phyloP scores from a whole-genome alignment of 2,113 vertebrate genomes.

The Pachypanchax playfairii region DNA sequence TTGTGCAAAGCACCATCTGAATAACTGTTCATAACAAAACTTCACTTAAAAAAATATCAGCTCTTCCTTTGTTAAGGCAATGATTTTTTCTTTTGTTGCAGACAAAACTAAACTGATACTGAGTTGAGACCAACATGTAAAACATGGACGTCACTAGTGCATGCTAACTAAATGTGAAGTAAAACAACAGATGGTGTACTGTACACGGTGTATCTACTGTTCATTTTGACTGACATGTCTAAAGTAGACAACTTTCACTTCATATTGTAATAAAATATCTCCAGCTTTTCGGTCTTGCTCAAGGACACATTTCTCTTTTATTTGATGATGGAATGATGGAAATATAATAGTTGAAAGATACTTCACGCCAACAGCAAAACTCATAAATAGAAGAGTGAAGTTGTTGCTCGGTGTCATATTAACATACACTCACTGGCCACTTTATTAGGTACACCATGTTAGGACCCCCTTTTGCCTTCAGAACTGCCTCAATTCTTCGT shows the following conservation, averaged over 20 bases:
- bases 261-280: constrained; percentile 25
- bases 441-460: too few species aligned
- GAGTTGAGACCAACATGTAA: constrained; percentile 17
- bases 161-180: constrained; percentile 7
- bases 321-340: constrained; percentile 23
- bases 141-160: constrained; percentile 26
- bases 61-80: too few species aligned
- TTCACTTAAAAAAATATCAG: too few species aligned
- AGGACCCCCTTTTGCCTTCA: too few species aligned
- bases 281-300: constrained; percentile 18
- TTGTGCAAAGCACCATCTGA: too few species aligned
- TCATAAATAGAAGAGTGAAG: constrained; percentile 20
- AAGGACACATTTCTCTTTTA: constrained; percentile 26
- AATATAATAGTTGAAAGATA: constrained; percentile 7
- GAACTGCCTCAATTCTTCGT: too few species aligned
- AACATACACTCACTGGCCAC: too few species aligned
- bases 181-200: background rate
- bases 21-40: too few species aligned
- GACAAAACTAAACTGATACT: background rate
- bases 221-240: constrained; percentile 7
- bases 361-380: constrained; percentile 13
- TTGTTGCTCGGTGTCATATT: constrained; percentile 12
- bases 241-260: constrained; percentile 15
- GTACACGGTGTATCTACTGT: background rate
- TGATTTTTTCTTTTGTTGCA: too few species aligned